Evolutionary conservation across 1,140 invertebrate genomes (phyloP).

Genomic region (Drosophila pectinifera): DNA sequence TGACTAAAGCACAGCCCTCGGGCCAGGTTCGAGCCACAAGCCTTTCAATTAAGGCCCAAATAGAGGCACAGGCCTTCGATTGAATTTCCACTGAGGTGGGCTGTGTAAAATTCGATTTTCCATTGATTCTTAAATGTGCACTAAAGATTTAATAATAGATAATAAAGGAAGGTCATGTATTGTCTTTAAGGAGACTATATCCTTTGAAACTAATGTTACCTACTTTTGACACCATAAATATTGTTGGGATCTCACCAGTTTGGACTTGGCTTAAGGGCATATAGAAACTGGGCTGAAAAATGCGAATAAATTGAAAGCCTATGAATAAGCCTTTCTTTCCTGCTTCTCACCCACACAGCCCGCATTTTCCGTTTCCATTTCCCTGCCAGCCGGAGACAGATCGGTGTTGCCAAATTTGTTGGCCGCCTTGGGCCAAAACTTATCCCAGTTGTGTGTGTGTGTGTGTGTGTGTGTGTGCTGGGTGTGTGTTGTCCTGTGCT

Average conservation of each 20-base stretch:
- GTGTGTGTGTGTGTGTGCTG: conserved; percentile 26
- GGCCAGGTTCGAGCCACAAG: background rate
- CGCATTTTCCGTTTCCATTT: background rate
- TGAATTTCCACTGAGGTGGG: background rate
- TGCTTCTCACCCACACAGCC: no score
- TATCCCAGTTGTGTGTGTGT: conserved; percentile 9
- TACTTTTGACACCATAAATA: background rate
- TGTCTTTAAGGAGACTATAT: no score
- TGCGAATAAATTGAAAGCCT: background rate
- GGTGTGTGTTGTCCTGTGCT: conserved; percentile 6
- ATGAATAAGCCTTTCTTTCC: background rate
- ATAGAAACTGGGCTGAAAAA: background rate
- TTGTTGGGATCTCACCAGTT: background rate
- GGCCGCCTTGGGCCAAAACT: conserved; percentile 21
- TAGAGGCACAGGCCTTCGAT: background rate
- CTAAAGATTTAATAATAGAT: no score
- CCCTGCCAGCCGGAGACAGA: conserved; percentile 4
- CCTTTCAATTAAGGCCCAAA: background rate
- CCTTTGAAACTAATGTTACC: background rate
- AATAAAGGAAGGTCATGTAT: no score
- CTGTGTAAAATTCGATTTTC: background rate
- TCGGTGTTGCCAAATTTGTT: conserved; percentile 35
- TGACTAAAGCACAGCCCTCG: conserved; percentile 7
- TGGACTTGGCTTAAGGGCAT: background rate
- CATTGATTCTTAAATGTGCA: no score